phyloP scores from a whole-genome alignment of 2,797 vertebrate species.

The Zalophus californianus region DNA sequence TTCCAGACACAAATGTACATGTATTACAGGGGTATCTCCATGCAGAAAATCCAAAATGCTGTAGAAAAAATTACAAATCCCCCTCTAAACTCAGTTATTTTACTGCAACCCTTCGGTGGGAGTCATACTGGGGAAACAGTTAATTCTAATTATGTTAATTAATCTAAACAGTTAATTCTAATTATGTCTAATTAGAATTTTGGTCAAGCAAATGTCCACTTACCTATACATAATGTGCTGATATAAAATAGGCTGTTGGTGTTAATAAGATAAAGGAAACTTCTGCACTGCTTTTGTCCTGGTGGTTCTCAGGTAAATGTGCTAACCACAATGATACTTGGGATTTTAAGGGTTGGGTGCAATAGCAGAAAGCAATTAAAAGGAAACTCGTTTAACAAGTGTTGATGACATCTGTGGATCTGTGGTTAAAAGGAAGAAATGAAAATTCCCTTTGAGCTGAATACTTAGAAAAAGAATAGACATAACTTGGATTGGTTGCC shows the following conservation, averaged over 20 bases:
- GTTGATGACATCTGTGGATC: constrained; percentile 63
- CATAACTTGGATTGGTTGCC: constrained; percentile 55
- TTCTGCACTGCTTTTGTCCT: constrained; percentile 49
- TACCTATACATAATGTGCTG: constrained; percentile 78
- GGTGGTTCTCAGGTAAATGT: constrained; percentile 73
- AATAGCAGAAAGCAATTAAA: constrained; percentile 60
- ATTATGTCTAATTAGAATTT: constrained; percentile 44
- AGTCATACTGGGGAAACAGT: neutral
- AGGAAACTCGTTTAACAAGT: constrained; percentile 81
- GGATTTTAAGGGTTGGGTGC: constrained; percentile 76
- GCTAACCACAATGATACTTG: constrained; percentile 54
- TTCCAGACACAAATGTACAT: neutral
- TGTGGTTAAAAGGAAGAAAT: constrained; percentile 68
- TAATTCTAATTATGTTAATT: no score
- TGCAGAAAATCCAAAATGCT: neutral
- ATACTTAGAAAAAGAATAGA: constrained; percentile 76
- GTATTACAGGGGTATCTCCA: neutral
- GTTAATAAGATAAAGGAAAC: neutral
- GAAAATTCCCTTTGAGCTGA: constrained; percentile 80
- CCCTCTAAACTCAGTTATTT: neutral
- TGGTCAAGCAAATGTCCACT: constrained; percentile 60
- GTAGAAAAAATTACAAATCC: neutral
- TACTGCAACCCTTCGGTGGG: neutral
- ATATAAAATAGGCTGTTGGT: neutral
- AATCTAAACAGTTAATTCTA: neutral